A percentile compares a stretch with the other conserved stretches of the same genome.
Evolutionary conservation across 2,797 vertebrate species (phyloP).

Genomic region (Anabacerthia variegaticeps): DNA sequence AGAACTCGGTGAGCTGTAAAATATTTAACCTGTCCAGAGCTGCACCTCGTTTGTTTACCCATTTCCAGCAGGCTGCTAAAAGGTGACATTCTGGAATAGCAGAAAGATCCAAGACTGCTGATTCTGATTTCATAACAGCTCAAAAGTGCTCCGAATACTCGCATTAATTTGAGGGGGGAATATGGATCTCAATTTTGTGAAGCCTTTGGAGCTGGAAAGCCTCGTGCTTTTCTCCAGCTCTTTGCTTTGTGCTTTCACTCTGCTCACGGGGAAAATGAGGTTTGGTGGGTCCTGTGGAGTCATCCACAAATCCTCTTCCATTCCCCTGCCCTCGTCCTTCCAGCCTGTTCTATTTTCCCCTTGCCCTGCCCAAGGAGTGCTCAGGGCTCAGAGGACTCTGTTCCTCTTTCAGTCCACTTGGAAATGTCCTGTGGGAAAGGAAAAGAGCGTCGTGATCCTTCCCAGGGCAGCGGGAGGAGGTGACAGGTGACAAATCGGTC

Average conservation of each 20-base stretch:
- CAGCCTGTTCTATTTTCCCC: accelerated
- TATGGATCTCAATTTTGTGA: accelerated
- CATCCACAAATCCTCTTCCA: accelerated
- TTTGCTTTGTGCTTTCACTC: background rate
- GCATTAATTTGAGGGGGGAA: background rate
- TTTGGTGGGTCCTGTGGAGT: background rate
- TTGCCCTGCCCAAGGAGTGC: background rate
- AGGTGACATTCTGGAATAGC: background rate
- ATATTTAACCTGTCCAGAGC: conserved; percentile 8
- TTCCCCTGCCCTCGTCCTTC: background rate
- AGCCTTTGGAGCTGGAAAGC: background rate
- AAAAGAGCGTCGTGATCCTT: accelerated
- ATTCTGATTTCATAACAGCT: background rate
- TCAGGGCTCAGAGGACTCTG: background rate
- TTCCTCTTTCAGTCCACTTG: background rate
- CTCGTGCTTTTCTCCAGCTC: accelerated
- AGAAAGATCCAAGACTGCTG: background rate
- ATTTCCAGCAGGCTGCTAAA: background rate
- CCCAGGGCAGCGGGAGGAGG: background rate
- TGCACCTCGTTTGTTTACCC: background rate
- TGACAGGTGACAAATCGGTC: background rate
- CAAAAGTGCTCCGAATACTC: background rate
- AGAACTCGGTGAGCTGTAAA: conserved; percentile 6
- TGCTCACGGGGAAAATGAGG: accelerated
- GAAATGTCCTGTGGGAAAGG: accelerated